Evolutionary conservation across 2,113 vertebrate genomes (phyloP).

Genomic region (Scopus umbretta): DNA sequence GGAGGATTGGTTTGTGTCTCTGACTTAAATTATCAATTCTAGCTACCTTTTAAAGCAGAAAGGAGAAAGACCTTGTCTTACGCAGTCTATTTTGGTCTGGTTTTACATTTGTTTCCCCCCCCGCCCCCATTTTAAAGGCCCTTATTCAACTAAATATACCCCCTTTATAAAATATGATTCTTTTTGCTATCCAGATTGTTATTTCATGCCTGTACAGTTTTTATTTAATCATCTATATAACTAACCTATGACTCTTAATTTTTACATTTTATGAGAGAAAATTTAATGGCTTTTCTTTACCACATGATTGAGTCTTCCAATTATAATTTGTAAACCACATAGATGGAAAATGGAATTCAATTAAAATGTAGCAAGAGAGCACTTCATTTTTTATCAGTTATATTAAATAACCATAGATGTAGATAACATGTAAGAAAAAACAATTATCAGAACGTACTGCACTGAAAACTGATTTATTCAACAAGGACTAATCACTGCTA

Average conservation of each 20-base stretch:
- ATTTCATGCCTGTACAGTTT: neutral
- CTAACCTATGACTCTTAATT: neutral
- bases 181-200: neutral
- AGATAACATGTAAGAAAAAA: neutral
- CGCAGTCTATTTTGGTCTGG: rapidly evolving
- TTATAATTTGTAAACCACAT: neutral
- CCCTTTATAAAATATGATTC: neutral
- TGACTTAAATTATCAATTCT: neutral
- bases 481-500: neutral
- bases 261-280: neutral
- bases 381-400: neutral
- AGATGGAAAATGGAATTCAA: neutral
- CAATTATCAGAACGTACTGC: neutral
- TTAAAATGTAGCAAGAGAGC: neutral
- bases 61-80: neutral
- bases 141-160: neutral
- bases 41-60: neutral
- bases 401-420: neutral
- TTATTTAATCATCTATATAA: neutral
- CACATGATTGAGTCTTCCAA: neutral
- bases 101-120: neutral
- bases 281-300: neutral
- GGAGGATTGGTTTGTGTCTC: neutral
- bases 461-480: neutral
- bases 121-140: neutral